These are phyloP conservation scores for Oscheius sp. DNA, from an alignment of 2,888 invertebrate species.

Conservation along the genomic window DNA sequence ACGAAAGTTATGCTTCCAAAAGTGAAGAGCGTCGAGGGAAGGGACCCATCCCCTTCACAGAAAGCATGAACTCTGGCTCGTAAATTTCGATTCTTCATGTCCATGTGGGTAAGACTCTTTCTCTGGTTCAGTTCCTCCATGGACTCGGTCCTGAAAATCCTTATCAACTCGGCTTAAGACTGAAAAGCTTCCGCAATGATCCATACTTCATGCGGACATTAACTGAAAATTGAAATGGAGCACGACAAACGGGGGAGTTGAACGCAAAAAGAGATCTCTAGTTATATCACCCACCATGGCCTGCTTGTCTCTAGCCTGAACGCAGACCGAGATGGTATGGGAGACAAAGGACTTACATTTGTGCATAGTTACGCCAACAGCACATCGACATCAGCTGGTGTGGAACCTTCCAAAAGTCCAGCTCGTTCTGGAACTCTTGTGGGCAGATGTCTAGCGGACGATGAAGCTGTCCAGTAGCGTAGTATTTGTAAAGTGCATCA, in stretches of 20 bases:
- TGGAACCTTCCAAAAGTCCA: conserved; percentile 67
- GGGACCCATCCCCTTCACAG: conserved; percentile 66
- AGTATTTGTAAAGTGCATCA: conserved; percentile 69
- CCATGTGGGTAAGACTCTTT: conserved; percentile 53
- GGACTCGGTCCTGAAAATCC: conserved; percentile 61
- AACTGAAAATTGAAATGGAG: not conserved
- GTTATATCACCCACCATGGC: conserved; percentile 5
- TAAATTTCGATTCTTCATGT: conserved; percentile 55
- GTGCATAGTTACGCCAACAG: conserved; percentile 61
- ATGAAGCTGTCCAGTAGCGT: conserved; percentile 64
- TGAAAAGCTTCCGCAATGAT: not conserved
- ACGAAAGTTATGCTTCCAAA: conserved; percentile 68
- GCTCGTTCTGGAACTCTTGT: conserved; percentile 58
- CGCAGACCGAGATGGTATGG: conserved; percentile 14
- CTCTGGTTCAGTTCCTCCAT: conserved; percentile 63
- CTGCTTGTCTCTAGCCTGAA: conserved; percentile 19
- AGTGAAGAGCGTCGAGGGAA: conserved; percentile 65
- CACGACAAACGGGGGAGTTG: not conserved
- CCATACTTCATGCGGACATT: not conserved
- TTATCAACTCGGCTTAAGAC: not conserved
- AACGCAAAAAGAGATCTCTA: conserved; percentile 5
- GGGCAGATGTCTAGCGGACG: conserved; percentile 66
- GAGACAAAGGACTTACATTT: conserved; percentile 52
- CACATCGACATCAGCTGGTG: conserved; percentile 64
- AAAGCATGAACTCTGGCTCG: conserved; percentile 61